Conservation (phyloP, 2,113 vertebrate genomes). For the Mugil cephalus region DNA sequence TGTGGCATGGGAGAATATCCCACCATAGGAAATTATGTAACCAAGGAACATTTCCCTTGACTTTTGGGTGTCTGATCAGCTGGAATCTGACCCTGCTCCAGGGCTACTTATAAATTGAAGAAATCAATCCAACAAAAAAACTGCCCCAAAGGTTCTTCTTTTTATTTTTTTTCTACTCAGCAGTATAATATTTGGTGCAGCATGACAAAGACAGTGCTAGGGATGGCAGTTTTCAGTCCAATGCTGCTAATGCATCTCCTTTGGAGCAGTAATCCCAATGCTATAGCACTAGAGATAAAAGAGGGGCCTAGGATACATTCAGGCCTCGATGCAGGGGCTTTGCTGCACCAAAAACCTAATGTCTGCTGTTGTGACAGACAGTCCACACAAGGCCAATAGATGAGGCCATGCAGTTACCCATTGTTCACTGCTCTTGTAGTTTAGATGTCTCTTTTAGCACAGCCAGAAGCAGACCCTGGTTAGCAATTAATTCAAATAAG, state of each 20-base stretch:
- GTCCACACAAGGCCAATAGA: slow-evolving; percentile 16
- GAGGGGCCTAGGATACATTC: slow-evolving; percentile 71
- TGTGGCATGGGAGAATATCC: slow-evolving; percentile 57
- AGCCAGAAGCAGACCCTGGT: slow-evolving; percentile 1
- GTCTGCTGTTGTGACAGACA: slow-evolving; percentile 66
- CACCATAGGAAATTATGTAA: slow-evolving; percentile 69
- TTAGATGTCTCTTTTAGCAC: slow-evolving; percentile 23
- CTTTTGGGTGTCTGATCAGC: slow-evolving; percentile 47
- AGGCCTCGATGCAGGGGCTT: slow-evolving; percentile 71
- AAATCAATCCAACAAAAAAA: slow-evolving; percentile 7
- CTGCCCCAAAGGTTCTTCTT: not conserved
- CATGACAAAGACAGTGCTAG: slow-evolving; percentile 75
- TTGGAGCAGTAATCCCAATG: slow-evolving; percentile 74
- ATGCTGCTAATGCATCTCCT: slow-evolving; percentile 50
- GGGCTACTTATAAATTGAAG: slow-evolving; percentile 42
- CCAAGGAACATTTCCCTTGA: slow-evolving; percentile 52
- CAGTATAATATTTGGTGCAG: slow-evolving; percentile 44
- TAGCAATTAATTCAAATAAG: slow-evolving; percentile 1
- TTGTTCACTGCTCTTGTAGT: slow-evolving; percentile 40
- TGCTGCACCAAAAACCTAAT: slow-evolving; percentile 58
- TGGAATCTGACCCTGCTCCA: slow-evolving; percentile 48
- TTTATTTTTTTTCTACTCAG: not conserved
- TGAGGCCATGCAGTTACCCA: slow-evolving; percentile 45
- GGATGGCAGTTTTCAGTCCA: slow-evolving; percentile 66
- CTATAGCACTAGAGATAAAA: slow-evolving; percentile 73